Evolutionary conservation across 2,797 vertebrate species (phyloP), one percentile per base, ranked within the genome.

Genomic region (Gallinago solitaria): DNA sequence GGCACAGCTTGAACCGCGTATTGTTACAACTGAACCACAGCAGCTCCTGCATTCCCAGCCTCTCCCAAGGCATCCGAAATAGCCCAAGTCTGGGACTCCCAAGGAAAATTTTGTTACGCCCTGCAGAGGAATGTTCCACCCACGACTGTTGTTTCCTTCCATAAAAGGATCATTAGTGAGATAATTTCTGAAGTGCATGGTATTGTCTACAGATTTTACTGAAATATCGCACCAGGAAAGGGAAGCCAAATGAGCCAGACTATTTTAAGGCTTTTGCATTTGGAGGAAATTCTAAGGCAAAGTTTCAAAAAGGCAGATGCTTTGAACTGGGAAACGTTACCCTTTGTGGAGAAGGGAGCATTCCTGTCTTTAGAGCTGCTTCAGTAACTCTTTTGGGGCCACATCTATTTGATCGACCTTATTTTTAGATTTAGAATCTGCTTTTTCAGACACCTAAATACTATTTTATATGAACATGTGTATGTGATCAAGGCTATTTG

Each of bases 91-190:
- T 96, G 90, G 86, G 89, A 93, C 43, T 95, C 92, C 84, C 89
- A 93, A 94, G 90, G 88, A 97, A 97, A 96, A 75, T 48, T 65
- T 50, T 28, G 93, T 87, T 93, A 86, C 96, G 5, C 97, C 97
- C 96, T 83, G 6, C 75, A 47, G 53, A 94, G 96, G 96, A 97
- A 98, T 95, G 96, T 94, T 96, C 94, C 87, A 94, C 92, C 94
- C 94, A 86, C 85, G 5, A 64, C 87, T 76, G 89, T 87, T 68
- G 95, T 94, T 94, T 96, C 93, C 94, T 95, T 89, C 87, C 89
- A 71, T 81, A 92, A 95, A 94, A 91, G 93, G 93, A 43, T 82
- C 86, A 83, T 90, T 82, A 95, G 89, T 2, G 76, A 95, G 91
- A 88, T 69, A 91, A 93, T 91, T 96, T 87, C 96, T 94, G 32